phyloP scores from a whole-genome alignment of 2,888 invertebrate species.

The Metacarcinus magister region DNA sequence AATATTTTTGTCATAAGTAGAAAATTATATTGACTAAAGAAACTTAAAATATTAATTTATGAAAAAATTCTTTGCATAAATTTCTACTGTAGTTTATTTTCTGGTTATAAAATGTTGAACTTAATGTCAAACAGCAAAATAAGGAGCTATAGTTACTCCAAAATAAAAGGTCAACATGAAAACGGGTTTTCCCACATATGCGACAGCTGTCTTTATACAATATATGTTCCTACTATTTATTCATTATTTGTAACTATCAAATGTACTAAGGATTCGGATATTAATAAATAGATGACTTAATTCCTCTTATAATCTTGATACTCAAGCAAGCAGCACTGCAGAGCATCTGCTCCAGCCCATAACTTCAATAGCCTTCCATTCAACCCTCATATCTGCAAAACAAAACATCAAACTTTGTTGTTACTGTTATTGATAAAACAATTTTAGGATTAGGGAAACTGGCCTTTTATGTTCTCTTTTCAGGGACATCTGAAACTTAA shows the following conservation, averaged over 20 bases:
- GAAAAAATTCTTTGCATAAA: neutral
- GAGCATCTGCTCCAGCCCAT: slow-evolving; percentile 3
- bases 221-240: slow-evolving; percentile 37
- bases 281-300: slow-evolving; percentile 38
- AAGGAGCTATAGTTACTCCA: neutral
- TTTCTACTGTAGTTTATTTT: neutral
- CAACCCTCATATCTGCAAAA: slow-evolving; percentile 44
- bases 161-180: neutral
- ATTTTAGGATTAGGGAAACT: neutral
- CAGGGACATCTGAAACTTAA: neutral
- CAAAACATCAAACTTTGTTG: neutral
- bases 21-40: slow-evolving; percentile 33
- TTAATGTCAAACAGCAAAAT: neutral
- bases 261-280: slow-evolving; percentile 29
- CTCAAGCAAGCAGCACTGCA: neutral
- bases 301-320: slow-evolving; percentile 44
- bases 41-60: slow-evolving; percentile 26
- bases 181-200: neutral
- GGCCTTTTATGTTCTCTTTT: neutral
- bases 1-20: slow-evolving; percentile 8
- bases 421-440: neutral
- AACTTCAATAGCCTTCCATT: neutral
- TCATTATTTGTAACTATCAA: neutral
- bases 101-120: neutral
- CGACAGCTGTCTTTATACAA: slow-evolving; percentile 23